phyloP scores from a whole-genome alignment of 2,113 vertebrate species.

The Micronisus gabar region DNA sequence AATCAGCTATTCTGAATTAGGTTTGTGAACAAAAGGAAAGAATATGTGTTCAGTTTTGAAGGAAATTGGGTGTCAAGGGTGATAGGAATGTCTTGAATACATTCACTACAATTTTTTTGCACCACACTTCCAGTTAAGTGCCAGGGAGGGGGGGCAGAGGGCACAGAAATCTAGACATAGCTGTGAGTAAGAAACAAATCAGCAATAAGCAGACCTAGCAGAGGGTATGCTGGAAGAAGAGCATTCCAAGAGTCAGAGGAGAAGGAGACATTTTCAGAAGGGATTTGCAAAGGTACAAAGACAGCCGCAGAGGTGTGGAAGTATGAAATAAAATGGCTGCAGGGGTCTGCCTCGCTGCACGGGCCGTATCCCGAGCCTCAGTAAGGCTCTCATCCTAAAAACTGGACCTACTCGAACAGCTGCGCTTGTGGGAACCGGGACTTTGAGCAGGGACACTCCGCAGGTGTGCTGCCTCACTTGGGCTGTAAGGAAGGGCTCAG shows the following conservation, averaged over 20 bases:
- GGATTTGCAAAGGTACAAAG: not conserved
- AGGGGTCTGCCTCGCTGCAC: accelerated
- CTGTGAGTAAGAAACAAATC: not conserved
- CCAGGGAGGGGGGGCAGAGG: not conserved
- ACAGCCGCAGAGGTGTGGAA: not conserved
- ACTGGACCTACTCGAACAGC: not conserved
- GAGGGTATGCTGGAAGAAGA: not conserved
- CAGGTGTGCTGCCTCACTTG: not conserved
- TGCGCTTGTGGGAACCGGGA: not conserved
- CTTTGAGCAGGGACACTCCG: not conserved
- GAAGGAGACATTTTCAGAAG: not conserved
- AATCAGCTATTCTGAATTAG: not conserved
- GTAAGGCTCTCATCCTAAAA: not conserved
- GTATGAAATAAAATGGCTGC: not conserved
- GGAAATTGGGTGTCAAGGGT: not conserved
- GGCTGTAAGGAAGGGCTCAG: not conserved
- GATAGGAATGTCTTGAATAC: not conserved
- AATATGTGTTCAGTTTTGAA: not conserved
- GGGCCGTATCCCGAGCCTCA: accelerated
- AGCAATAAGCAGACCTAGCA: not conserved
- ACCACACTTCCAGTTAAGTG: not conserved
- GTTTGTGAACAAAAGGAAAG: not conserved
- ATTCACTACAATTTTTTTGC: not conserved
- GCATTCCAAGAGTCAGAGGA: not conserved
- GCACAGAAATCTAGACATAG: not conserved